Evolutionary conservation across 2,888 invertebrate genomes (phyloP).

Genomic region (Margaritifera margaritifera): DNA sequence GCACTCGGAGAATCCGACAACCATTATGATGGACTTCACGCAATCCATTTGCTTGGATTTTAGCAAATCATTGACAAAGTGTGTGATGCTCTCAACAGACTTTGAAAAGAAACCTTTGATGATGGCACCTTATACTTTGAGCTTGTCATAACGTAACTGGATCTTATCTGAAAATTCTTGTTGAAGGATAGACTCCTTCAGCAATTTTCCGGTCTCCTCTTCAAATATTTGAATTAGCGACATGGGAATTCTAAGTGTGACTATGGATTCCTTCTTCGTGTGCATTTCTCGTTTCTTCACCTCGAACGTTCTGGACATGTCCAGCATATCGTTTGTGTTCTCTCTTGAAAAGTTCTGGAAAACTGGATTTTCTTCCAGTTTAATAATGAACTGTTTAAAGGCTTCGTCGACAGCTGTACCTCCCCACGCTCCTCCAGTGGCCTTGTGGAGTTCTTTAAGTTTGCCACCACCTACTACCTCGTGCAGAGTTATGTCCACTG

Average conservation of each 20-base stretch:
- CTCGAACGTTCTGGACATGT: conserved; percentile 12
- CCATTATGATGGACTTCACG: neutral
- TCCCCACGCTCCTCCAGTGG: conserved; percentile 73
- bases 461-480: conserved; percentile 69
- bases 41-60: neutral
- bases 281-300: conserved; percentile 4
- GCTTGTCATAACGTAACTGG: neutral
- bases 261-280: neutral
- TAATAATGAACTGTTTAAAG: neutral
- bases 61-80: neutral
- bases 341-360: neutral
- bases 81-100: neutral
- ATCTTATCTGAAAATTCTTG: neutral
- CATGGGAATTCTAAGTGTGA: neutral
- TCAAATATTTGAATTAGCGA: too few species aligned
- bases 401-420: conserved; percentile 32
- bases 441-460: conserved; percentile 76
- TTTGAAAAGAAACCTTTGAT: neutral
- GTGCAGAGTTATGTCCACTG: conserved; percentile 76
- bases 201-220: too few species aligned
- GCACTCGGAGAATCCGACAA: conserved; percentile 1
- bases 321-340: conserved; percentile 2
- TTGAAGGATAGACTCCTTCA: too few species aligned
- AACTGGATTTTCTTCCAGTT: neutral
- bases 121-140: neutral